These are phyloP conservation scores for Cardiocondyla obscurior DNA, from an alignment of 1,140 invertebrate species.

Conservation along the genomic window DNA sequence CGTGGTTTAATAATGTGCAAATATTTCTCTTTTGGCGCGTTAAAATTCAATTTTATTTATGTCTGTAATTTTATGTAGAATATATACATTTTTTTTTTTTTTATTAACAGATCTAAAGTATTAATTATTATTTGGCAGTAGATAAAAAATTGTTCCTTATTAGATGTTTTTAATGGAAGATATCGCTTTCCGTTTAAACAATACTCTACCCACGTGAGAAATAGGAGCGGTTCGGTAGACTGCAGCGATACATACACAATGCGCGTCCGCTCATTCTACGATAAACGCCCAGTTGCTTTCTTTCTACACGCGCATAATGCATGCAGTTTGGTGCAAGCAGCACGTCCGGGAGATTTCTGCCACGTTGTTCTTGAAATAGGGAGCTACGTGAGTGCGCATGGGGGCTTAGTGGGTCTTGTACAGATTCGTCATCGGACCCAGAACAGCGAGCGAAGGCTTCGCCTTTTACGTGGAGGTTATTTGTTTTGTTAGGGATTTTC, in stretches of 20 bases:
- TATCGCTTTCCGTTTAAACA: background rate
- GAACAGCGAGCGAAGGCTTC: slow-evolving; percentile 12
- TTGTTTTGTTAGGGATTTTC: slow-evolving; percentile 44
- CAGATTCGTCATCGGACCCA: slow-evolving; percentile 57
- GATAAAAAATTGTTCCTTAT: background rate
- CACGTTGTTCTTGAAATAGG: slow-evolving; percentile 57
- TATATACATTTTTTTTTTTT: no score
- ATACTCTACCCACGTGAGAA: background rate
- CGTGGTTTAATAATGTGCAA: background rate
- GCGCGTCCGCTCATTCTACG: slow-evolving; percentile 56
- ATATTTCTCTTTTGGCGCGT: background rate
- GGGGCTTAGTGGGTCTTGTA: slow-evolving; percentile 30
- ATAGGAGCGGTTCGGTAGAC: slow-evolving; percentile 23
- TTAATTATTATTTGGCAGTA: background rate
- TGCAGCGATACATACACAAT: slow-evolving; percentile 59
- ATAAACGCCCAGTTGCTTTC: slow-evolving; percentile 26
- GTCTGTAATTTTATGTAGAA: background rate
- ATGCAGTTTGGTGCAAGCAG: slow-evolving; percentile 41
- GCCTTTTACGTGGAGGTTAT: slow-evolving; percentile 13
- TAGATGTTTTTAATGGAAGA: background rate
- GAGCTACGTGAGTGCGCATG: slow-evolving; percentile 8
- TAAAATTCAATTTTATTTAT: background rate
- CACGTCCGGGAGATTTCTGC: slow-evolving; percentile 37
- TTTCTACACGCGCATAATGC: slow-evolving; percentile 35
- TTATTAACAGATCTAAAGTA: no score